Evolutionary conservation across 2,113 vertebrate species (phyloP), one percentile per base, ranked within the genome.

Genomic region (Ramphastos sulfuratus): DNA sequence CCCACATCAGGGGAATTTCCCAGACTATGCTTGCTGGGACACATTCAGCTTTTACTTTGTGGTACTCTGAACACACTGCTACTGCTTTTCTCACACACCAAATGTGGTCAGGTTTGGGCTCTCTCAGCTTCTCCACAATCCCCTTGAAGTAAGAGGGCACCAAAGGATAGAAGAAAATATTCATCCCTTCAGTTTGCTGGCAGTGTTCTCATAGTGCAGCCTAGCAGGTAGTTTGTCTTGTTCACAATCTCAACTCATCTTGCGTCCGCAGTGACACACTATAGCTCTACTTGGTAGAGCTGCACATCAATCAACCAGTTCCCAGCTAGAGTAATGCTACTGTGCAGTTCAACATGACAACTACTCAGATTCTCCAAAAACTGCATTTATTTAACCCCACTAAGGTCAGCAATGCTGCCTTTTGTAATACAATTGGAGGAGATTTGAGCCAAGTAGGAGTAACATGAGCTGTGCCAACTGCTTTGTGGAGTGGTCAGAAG

Each of bases 381-480:
- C 15, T 6, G 18, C n/a, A 87, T 6, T 33, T 3, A 31, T 65
- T 80, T 79, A 76, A 78, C n/a, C 56, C 30, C 65, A 77, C 77
- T 78, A 31, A 78, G 59, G 31, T 67, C 0, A 0, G 48, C 27
- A 60, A 56, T 42, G 23, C 24, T 70, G 50, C 9, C 33, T 71
- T 5, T 60, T 64, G 35, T 64, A 76, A 82, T 33, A 76, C 20
- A 79, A 42, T 0, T 30, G 42, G 5, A 69, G 67, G 67, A 65
- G 74, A 66, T 17, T 44, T 54, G 28, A 0, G 16, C 31, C 39
- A 91, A 66, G 52, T 0, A 42, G 30, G 16, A 91, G 15, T 7
- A 54, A 44, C 28, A 31, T 0, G 1, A 94, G 20, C 20, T 0
- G 0, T 33, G 78, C 27, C 60, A 80, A 31, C 13, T 35, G 59